A percentile compares a stretch with the other conserved stretches of the same genome.
phyloP scores from a whole-genome alignment of 2,113 vertebrate species.

The Pseudopipra pipra region DNA sequence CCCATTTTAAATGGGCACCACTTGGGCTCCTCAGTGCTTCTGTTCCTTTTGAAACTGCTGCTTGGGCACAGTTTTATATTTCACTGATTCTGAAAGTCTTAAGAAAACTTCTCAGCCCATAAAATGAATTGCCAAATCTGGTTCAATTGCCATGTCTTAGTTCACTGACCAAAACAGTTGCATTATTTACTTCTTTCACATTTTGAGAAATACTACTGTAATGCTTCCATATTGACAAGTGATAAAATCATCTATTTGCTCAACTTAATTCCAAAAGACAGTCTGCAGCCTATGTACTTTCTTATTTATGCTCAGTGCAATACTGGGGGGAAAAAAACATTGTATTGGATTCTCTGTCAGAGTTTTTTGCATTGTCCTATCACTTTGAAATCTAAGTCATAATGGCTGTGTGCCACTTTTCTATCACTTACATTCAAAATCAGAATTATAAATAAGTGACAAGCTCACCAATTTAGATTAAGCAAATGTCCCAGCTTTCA shows the following conservation, averaged over 20 bases:
- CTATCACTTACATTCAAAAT: not conserved
- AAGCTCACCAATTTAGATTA: not conserved
- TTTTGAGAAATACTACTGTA: not conserved
- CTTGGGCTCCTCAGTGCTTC: not conserved
- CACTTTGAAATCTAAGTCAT: not conserved
- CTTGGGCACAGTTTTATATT: not conserved
- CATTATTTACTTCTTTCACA: not conserved
- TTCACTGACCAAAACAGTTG: not conserved
- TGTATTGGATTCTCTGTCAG: not conserved
- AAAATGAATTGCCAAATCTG: not conserved
- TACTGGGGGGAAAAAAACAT: not conserved
- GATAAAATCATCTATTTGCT: not conserved
- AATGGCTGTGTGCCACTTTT: not conserved
- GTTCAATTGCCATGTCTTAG: not conserved
- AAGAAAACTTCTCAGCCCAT: not conserved
- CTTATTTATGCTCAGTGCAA: not conserved
- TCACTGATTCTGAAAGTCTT: not conserved
- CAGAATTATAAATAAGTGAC: not conserved
- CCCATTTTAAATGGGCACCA: not conserved
- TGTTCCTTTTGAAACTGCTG: not conserved
- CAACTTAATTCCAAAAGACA: not conserved
- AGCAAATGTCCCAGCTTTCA: not conserved
- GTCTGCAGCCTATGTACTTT: not conserved
- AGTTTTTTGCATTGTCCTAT: not conserved
- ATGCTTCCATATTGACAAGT: not conserved